Conservation (phyloP, 2,797 vertebrate genomes). For the Microctenopoma lineatum region DNA sequence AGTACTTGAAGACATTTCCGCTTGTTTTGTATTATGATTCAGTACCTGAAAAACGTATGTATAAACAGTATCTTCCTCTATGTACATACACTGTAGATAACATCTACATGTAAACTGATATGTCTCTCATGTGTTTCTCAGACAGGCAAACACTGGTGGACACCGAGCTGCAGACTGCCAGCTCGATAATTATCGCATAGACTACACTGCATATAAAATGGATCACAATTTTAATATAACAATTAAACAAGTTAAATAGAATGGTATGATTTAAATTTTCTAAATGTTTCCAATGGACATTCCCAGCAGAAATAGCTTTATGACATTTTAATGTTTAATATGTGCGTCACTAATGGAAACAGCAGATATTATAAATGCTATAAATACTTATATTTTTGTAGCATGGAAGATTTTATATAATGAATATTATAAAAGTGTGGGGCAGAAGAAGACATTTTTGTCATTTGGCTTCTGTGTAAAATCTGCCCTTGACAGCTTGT, state of each 20-base stretch:
- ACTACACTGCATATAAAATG: neutral
- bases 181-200: neutral
- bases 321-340: conserved; percentile 1
- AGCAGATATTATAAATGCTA: neutral
- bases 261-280: too few relatives aligned
- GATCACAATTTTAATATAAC: neutral
- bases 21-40: neutral
- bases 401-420: neutral
- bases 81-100: neutral
- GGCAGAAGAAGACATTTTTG: conserved; percentile 19
- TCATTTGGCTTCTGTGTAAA: conserved; percentile 62
- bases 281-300: neutral
- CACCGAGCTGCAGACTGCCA: neutral
- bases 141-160: conserved; percentile 14
- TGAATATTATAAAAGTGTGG: neutral
- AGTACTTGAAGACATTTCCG: neutral
- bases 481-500: conserved; percentile 81
- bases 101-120: neutral
- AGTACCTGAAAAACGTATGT: neutral
- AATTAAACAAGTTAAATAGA: too few relatives aligned
- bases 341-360: neutral
- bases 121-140: neutral
- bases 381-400: neutral
- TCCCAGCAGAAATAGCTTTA: neutral
- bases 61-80: neutral